Conservation (phyloP, 2,888 invertebrate genomes). For the Lasioglossum zephyrum region DNA sequence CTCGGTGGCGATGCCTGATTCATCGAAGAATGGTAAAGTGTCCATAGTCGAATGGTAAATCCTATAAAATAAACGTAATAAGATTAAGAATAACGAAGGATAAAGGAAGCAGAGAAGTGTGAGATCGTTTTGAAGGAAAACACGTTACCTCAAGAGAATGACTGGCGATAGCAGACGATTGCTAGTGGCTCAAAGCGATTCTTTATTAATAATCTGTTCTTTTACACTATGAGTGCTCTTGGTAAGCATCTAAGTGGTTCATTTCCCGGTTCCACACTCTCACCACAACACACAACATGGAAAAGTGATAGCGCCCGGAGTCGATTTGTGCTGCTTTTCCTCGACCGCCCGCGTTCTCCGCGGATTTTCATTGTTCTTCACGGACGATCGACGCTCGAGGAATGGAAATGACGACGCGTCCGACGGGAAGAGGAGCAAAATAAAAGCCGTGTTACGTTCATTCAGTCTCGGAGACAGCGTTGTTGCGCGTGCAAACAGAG, state of each 20-base stretch:
- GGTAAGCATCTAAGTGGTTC: slow-evolving; percentile 69
- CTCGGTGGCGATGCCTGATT: not conserved
- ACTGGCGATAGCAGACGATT: not conserved
- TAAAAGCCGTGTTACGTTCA: slow-evolving; percentile 9
- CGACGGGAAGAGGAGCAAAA: slow-evolving; percentile 7
- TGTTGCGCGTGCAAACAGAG: not conserved
- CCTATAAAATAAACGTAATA: not conserved
- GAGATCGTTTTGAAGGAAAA: not conserved
- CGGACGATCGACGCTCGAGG: slow-evolving; percentile 17
- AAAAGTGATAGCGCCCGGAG: slow-evolving; percentile 51
- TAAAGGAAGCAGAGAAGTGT: not conserved
- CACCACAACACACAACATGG: slow-evolving; percentile 51
- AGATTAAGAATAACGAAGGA: not conserved
- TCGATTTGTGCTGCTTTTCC: slow-evolving; percentile 46
- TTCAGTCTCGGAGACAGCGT: not conserved
- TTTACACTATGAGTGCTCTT: slow-evolving; percentile 72
- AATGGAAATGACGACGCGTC: slow-evolving; percentile 18
- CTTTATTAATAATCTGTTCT: slow-evolving; percentile 66
- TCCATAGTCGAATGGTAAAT: not conserved
- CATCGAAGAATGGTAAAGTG: not conserved
- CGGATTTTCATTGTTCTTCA: not conserved
- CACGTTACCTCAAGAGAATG: not conserved
- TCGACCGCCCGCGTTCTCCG: slow-evolving; percentile 9
- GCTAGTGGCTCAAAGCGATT: slow-evolving; percentile 59
- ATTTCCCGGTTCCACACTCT: slow-evolving; percentile 52